Percentiles rank a stretch among this genome's conserved stretches.
Evolutionary conservation across 1,140 invertebrate species (phyloP).

Genomic region (Heliothis subflexa): DNA sequence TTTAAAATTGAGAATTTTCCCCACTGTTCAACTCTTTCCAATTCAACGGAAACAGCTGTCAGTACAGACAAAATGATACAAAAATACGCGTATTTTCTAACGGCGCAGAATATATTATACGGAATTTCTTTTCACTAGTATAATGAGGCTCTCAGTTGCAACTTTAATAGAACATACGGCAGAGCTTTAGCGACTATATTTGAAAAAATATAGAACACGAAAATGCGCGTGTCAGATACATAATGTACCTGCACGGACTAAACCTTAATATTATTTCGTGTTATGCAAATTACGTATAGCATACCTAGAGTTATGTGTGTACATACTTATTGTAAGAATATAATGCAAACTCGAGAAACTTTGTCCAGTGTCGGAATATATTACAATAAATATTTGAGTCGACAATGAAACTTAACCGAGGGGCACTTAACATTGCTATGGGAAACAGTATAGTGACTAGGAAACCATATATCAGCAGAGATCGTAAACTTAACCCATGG

Average conservation of each 20-base stretch:
- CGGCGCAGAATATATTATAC: not conserved
- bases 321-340: slow-evolving; percentile 43
- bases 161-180: not conserved
- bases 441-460: slow-evolving; percentile 61
- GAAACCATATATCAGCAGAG: slow-evolving; percentile 62
- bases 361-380: slow-evolving; percentile 59
- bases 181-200: not conserved
- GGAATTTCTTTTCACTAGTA: slow-evolving; percentile 12
- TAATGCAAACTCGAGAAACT: slow-evolving; percentile 45
- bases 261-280: slow-evolving; percentile 33
- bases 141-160: slow-evolving; percentile 8
- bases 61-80: slow-evolving; percentile 3
- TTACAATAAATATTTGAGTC: slow-evolving; percentile 66
- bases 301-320: slow-evolving; percentile 49
- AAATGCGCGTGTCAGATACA: slow-evolving; percentile 11
- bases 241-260: not conserved
- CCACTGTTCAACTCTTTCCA: slow-evolving; percentile 27
- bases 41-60: slow-evolving; percentile 36
- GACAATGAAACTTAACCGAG: slow-evolving; percentile 60
- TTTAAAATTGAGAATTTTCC: slow-evolving; percentile 37
- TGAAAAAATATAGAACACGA: slow-evolving; percentile 24
- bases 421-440: slow-evolving; percentile 51
- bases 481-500: slow-evolving; percentile 62
- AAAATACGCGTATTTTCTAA: slow-evolving; percentile 23
- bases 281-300: slow-evolving; percentile 55